A percentile compares a stretch with the other conserved stretches of the same genome.
phyloP scores from a whole-genome alignment of 2,113 vertebrate species.

The Pelusios castaneus region DNA sequence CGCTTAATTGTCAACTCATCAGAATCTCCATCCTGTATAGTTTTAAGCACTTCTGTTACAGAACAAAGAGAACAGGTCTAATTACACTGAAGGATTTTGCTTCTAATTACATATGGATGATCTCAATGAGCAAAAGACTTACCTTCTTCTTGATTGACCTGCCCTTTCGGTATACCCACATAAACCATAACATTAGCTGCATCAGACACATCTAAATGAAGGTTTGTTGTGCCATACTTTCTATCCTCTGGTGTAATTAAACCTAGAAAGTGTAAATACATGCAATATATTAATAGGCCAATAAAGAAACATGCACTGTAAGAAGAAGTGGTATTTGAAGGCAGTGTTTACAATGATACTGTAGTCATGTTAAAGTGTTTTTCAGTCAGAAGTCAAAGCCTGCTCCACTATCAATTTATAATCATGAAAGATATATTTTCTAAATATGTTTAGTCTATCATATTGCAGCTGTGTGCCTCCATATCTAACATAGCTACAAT shows the following conservation, averaged over 20 bases:
- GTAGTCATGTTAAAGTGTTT: neutral
- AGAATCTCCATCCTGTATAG: conserved; percentile 83
- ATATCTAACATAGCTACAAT: rapidly evolving
- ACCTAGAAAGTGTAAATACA: conserved; percentile 48
- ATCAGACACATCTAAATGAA: conserved; percentile 84
- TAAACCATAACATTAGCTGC: conserved; percentile 87
- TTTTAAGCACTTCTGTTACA: conserved; percentile 80
- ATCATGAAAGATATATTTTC: neutral
- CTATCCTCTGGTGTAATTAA: conserved; percentile 83
- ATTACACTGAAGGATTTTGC: neutral
- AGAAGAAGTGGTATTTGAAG: neutral
- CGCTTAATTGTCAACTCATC: conserved; percentile 84
- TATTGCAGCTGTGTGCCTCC: rapidly evolving
- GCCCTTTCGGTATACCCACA: conserved; percentile 82
- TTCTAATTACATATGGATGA: neutral
- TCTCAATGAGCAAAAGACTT: neutral
- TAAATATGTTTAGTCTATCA: neutral
- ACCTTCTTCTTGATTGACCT: conserved; percentile 83
- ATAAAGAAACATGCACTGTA: neutral
- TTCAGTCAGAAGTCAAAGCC: neutral
- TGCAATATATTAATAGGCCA: neutral
- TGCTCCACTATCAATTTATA: neutral
- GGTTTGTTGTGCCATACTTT: conserved; percentile 83
- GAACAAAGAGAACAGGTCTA: neutral
- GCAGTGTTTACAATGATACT: neutral